These are phyloP conservation scores for Campoletis raptor DNA, from an alignment of 2,888 invertebrate genomes.

Conservation along the genomic window DNA sequence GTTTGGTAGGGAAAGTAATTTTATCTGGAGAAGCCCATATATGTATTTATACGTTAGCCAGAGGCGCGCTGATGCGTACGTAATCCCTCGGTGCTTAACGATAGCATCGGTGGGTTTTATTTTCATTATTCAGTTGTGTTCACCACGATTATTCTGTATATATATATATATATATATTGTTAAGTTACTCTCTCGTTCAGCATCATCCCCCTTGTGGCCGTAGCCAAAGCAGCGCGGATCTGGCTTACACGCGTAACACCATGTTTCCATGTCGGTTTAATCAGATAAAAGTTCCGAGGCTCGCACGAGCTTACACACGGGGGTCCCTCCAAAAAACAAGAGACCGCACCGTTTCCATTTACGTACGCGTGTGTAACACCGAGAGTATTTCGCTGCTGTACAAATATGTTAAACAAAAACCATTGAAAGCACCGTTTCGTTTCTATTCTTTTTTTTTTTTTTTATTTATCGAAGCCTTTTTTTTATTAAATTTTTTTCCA, in stretches of 20 bases:
- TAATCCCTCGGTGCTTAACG: slow-evolving; percentile 83
- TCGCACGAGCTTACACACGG: slow-evolving; percentile 35
- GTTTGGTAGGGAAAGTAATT: not conserved
- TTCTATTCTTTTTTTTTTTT: not conserved
- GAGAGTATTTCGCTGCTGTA: not conserved
- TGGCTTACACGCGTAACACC: slow-evolving; percentile 83
- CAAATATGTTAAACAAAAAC: not conserved
- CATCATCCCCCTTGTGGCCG: slow-evolving; percentile 66
- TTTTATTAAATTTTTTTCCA: not conserved
- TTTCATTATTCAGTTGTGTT: slow-evolving; percentile 85
- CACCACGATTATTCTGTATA: slow-evolving; percentile 67
- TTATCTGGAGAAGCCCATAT: slow-evolving; percentile 2
- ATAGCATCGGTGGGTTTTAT: slow-evolving; percentile 83
- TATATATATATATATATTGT: not conserved
- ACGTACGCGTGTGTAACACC: not conserved
- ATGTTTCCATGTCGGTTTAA: slow-evolving; percentile 84
- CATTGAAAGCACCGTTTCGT: slow-evolving; percentile 45
- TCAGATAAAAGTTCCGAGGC: slow-evolving; percentile 80
- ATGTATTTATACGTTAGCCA: slow-evolving; percentile 77
- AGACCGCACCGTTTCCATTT: slow-evolving; percentile 25
- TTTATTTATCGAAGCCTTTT: not conserved
- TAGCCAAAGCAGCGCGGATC: slow-evolving; percentile 50
- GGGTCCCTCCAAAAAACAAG: slow-evolving; percentile 43
- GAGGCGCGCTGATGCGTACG: slow-evolving; percentile 83
- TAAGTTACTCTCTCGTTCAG: slow-evolving; percentile 56